phyloP scores from a whole-genome alignment of 2,797 vertebrate genomes.

The Varecia variegata region DNA sequence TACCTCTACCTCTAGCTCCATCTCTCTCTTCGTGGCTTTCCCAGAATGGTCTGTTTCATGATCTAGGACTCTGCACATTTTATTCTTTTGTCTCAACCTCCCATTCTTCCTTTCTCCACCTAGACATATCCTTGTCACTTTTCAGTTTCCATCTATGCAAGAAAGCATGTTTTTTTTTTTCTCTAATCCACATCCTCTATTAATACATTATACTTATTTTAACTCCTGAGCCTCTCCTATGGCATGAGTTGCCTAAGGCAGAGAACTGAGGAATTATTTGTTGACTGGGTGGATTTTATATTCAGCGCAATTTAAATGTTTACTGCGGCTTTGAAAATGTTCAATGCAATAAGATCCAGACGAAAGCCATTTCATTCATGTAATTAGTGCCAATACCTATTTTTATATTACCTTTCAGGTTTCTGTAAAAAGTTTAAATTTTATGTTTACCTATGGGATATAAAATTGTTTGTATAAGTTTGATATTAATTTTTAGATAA shows the following conservation, averaged over 20 bases:
- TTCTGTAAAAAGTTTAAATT: background rate
- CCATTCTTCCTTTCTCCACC: background rate
- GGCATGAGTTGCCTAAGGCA: background rate
- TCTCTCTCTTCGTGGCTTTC: background rate
- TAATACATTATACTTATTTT: background rate
- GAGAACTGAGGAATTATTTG: background rate
- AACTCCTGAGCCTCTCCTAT: background rate
- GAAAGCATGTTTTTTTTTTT: background rate
- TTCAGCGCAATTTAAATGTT: background rate
- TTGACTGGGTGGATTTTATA: background rate
- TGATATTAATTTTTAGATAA: background rate
- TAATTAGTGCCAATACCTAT: background rate
- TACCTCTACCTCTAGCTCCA: background rate
- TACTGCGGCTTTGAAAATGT: background rate
- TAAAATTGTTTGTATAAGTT: background rate
- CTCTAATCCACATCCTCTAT: background rate
- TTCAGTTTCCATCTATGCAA: background rate
- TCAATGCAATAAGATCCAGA: background rate
- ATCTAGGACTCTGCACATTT: background rate
- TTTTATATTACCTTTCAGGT: background rate
- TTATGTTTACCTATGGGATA: background rate
- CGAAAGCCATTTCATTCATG: background rate
- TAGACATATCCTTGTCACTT: background rate
- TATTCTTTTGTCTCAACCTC: background rate
- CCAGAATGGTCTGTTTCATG: background rate